phyloP scores from a whole-genome alignment of 92 coral and sea anemone species.

The Epizoanthus ramosus region DNA sequence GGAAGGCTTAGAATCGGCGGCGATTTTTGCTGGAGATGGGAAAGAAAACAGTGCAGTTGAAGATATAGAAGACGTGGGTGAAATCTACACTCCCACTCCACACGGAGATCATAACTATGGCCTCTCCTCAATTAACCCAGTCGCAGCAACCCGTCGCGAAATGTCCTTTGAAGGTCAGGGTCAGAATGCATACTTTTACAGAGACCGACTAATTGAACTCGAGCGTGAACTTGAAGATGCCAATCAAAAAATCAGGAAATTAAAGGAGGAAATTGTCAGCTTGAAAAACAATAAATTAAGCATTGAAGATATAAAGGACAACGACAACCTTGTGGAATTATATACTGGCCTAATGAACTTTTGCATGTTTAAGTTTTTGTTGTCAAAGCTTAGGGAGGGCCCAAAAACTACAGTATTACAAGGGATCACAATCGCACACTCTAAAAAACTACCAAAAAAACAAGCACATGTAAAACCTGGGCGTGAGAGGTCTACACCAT shows the following conservation, averaged over 20 bases:
- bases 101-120: too few species aligned
- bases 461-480: conserved; percentile 53
- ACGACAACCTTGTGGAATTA: conserved; percentile 39
- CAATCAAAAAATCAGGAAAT: neutral
- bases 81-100: too few species aligned
- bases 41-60: too few species aligned
- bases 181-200: too few species aligned
- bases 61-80: too few species aligned
- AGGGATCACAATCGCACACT: conserved; percentile 24
- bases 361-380: conserved; percentile 40
- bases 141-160: too few species aligned
- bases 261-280: conserved; percentile 7
- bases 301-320: conserved; percentile 41
- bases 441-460: neutral
- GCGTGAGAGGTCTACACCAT: conserved; percentile 40
- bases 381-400: conserved; percentile 34
- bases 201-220: too few species aligned
- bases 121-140: too few species aligned
- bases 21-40: too few species aligned
- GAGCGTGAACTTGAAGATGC: too few species aligned
- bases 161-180: too few species aligned
- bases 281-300: conserved; percentile 27
- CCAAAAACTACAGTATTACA: conserved; percentile 45
- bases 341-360: conserved; percentile 49
- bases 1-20: too few species aligned